phyloP scores from a whole-genome alignment of 2,113 vertebrate genomes.

The Phyllopteryx taeniolatus region DNA sequence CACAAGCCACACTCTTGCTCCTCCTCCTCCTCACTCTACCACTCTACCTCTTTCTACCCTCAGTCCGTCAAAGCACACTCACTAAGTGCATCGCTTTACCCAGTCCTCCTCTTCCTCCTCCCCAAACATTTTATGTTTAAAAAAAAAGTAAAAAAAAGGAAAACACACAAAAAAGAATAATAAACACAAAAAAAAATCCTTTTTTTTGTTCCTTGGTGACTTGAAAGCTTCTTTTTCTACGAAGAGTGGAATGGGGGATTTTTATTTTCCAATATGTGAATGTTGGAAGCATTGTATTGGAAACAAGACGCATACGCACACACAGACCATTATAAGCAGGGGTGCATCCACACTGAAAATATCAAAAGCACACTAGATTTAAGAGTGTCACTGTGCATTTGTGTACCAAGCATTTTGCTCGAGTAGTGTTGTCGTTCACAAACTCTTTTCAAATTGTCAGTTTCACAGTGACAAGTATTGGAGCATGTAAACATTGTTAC shows the following conservation, averaged over 20 bases:
- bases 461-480: too few species aligned
- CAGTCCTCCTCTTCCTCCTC: constrained; percentile 50
- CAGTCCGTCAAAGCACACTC: constrained; percentile 94
- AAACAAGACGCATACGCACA: constrained; percentile 40
- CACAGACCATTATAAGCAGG: constrained; percentile 73
- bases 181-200: constrained; percentile 43
- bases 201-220: constrained; percentile 83
- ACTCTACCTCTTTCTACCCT: constrained; percentile 63
- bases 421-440: too few species aligned
- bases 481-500: too few species aligned
- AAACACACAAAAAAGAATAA: constrained; percentile 18
- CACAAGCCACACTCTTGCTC: neutral
- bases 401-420: neutral
- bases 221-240: constrained; percentile 86
- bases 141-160: constrained; percentile 28
- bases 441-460: too few species aligned
- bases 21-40: constrained; percentile 10
- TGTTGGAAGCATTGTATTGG: constrained; percentile 77
- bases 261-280: constrained; percentile 76
- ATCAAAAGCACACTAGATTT: neutral
- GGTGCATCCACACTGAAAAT: neutral
- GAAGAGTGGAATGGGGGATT: constrained; percentile 78
- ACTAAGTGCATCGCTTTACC: constrained; percentile 91
- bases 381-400: neutral
- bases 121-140: constrained; percentile 60